These are phyloP conservation scores for Dunckerocampus dactyliophorus DNA, from an alignment of 2,113 vertebrate species.

Conservation along the genomic window DNA sequence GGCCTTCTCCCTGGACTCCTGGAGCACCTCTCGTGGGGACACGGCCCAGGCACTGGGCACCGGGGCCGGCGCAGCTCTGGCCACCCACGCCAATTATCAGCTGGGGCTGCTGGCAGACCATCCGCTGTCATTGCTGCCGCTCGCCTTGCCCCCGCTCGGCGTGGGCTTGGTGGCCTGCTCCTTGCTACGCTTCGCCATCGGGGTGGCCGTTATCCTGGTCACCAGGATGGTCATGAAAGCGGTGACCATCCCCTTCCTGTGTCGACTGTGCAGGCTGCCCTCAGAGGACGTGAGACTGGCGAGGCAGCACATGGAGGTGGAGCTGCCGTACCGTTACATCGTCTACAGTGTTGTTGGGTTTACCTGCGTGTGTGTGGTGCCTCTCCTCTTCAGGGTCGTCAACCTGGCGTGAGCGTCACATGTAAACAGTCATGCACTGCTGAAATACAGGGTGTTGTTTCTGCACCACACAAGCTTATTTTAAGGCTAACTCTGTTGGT, in stretches of 20 bases:
- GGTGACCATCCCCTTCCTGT: constrained; percentile 84
- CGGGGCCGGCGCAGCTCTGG: constrained; percentile 84
- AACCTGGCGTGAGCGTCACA: constrained; percentile 77
- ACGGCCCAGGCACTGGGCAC: constrained; percentile 92
- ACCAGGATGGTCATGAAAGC: constrained; percentile 84
- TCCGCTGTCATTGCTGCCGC: constrained; percentile 73
- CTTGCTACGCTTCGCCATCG: constrained; percentile 78
- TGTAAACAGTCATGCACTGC: constrained; percentile 26
- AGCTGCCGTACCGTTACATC: constrained; percentile 90
- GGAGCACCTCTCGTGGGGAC: constrained; percentile 95
- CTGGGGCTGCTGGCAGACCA: constrained; percentile 80
- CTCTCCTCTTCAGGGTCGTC: constrained; percentile 79
- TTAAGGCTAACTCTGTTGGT: too few species aligned
- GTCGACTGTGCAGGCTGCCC: constrained; percentile 77
- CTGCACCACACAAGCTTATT: constrained; percentile 8
- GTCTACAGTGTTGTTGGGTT: constrained; percentile 92
- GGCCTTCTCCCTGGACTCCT: constrained; percentile 92
- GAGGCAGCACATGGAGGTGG: constrained; percentile 85
- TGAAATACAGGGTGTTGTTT: constrained; percentile 22
- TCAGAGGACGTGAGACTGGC: constrained; percentile 77
- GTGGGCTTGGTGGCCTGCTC: constrained; percentile 73
- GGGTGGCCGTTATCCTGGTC: constrained; percentile 78
- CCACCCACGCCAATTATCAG: constrained; percentile 75
- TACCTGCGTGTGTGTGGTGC: constrained; percentile 80
- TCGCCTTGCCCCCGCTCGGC: constrained; percentile 73